Conservation (phyloP, 1,140 invertebrate species). For the Scaptomyza graminum region DNA sequence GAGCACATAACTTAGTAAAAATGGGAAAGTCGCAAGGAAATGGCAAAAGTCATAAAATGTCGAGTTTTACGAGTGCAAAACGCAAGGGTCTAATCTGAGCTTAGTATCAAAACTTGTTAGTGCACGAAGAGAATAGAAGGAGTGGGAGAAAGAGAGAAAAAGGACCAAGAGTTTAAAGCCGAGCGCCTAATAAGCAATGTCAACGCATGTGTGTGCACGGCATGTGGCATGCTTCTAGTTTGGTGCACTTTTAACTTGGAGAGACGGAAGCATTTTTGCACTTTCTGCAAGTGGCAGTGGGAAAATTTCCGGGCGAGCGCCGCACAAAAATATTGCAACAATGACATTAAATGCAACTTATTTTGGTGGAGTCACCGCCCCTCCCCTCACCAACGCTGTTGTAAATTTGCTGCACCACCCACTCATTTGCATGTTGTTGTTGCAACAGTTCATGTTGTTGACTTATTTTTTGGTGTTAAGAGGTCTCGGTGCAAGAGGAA, state of each 20-base stretch:
- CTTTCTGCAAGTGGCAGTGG: slow-evolving; percentile 74
- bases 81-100: slow-evolving; percentile 81
- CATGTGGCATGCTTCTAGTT: slow-evolving; percentile 20
- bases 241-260: slow-evolving; percentile 55
- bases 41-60: slow-evolving; percentile 82
- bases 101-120: slow-evolving; percentile 81
- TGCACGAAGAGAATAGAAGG: slow-evolving; percentile 3
- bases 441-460: slow-evolving; percentile 53
- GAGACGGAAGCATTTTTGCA: slow-evolving; percentile 79
- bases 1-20: slow-evolving; percentile 9
- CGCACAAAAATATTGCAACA: slow-evolving; percentile 75
- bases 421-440: slow-evolving; percentile 64
- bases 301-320: slow-evolving; percentile 42
- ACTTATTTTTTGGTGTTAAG: slow-evolving; percentile 11
- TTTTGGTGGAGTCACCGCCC: slow-evolving; percentile 49
- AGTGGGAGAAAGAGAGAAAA: neutral
- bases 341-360: slow-evolving; percentile 82
- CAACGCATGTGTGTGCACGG: slow-evolving; percentile 68
- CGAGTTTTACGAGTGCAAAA: slow-evolving; percentile 81
- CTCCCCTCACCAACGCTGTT: neutral
- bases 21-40: slow-evolving; percentile 56
- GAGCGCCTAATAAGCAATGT: slow-evolving; percentile 74
- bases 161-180: neutral
- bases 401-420: neutral
- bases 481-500: no score